Conservation (phyloP, 2,888 invertebrate species). For the Chydorus sphaericus region DNA sequence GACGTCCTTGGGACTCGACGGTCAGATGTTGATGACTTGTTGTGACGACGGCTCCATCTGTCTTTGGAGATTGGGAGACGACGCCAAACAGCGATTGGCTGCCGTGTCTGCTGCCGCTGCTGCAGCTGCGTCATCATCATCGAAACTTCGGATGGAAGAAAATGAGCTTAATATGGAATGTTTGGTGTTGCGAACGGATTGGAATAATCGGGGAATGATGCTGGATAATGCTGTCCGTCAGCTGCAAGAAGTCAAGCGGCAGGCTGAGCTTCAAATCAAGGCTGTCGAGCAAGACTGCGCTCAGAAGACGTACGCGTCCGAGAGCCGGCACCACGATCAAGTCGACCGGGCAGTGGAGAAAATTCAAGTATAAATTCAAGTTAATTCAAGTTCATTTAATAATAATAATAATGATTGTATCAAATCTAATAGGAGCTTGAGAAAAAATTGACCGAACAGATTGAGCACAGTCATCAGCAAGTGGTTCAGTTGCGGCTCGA, state of each 20-base stretch:
- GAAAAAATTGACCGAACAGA: background rate
- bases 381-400: background rate
- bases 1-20: conserved; percentile 1
- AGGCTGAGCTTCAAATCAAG: conserved; percentile 1
- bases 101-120: background rate
- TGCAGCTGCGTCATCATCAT: background rate
- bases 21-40: conserved; percentile 3
- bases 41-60: conserved; percentile 8
- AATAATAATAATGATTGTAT: background rate
- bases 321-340: conserved; percentile 1
- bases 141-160: background rate
- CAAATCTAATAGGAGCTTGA: conserved; percentile 1
- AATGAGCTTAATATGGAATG: conserved; percentile 1
- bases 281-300: background rate
- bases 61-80: conserved; percentile 7
- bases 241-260: background rate
- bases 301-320: background rate
- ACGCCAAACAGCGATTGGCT: too few relatives aligned
- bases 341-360: background rate
- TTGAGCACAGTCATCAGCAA: conserved; percentile 2
- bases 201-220: background rate
- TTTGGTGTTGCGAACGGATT: background rate
- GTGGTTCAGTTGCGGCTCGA: conserved; percentile 5
- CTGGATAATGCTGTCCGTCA: conserved; percentile 4
- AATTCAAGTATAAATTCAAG: background rate